Base-by-base conservation (phyloP, 2,888 invertebrate genomes). In the Phyllotreta cruciferae region DNA sequence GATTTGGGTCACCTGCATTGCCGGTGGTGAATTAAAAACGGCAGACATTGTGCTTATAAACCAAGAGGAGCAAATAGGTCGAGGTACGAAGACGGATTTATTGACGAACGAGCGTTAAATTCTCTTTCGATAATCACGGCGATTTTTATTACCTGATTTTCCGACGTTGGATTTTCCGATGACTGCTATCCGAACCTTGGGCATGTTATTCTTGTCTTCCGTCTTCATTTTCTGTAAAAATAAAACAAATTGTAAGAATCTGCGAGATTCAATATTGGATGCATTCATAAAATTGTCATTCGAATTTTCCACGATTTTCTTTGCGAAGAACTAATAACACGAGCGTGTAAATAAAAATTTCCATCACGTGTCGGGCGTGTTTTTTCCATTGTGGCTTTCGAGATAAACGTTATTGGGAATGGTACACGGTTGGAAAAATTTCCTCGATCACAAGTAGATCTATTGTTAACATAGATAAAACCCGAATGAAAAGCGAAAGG, bases 151-250 rank as follows among this genome's bases (percentile, higher is more conserved):
- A 91, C 90, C 91, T 80, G 91, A 90, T 86, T 91, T 91, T 77
- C 91, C 91, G 73, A 91, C 91, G 82, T 90, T 86, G 63, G 88
- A 87, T 82, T 88, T 90, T 73, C 91, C 91, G 73, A 91, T 86
- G 70, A 91, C 90, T 57, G 90, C 90, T 72, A 91, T 86, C 71
- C 90, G 86, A 64, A 90, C 89, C 74, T 88, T 87, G 66, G 88
- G 86, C 70, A 85, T 83, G 71, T 83, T 85, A 77, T 84, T 87
- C 77, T 89, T 89, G 77, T 88, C 88, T 71, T 86, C 86, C 63
- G 85, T 83, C 80, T 85, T 86, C 86, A 86, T 86, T 72, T 76
- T 80, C 73, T 74, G 70, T 6, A 73, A 74, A 44, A 69, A n/a
- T n/a, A 49, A 52, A 38, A 39, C 2, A 37, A 55, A 57, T 13